These are phyloP conservation scores for Bombus waltoni DNA, from an alignment of 1,140 invertebrate species.

Conservation along the genomic window DNA sequence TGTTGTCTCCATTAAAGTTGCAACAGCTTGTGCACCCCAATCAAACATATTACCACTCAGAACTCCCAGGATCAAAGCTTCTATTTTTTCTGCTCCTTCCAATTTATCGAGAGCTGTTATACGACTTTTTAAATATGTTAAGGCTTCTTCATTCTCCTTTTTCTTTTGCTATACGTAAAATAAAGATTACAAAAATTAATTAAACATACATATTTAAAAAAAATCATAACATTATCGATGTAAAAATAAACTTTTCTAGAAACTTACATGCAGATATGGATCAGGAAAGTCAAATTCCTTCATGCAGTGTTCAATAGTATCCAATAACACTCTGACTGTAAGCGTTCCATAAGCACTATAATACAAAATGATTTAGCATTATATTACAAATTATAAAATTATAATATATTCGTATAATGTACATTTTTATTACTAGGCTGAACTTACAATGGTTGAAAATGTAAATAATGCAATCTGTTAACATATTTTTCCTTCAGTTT, in stretches of 20 bases:
- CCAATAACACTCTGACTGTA: constrained; percentile 93
- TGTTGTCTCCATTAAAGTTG: constrained; percentile 89
- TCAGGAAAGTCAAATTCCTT: constrained; percentile 96
- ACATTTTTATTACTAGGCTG: constrained; percentile 30
- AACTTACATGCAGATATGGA: constrained; percentile 91
- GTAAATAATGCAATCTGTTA: constrained; percentile 89
- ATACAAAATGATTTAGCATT: constrained; percentile 28
- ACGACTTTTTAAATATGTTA: constrained; percentile 82
- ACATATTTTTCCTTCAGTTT: constrained; percentile 94
- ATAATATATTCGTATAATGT: constrained; percentile 38
- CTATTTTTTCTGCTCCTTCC: constrained; percentile 82
- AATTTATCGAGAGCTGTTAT: constrained; percentile 84
- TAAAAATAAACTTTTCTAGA: constrained; percentile 79
- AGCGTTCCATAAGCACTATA: constrained; percentile 92
- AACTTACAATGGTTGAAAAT: constrained; percentile 91
- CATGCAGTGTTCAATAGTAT: constrained; percentile 95
- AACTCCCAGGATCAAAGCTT: constrained; percentile 85
- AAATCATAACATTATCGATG: constrained; percentile 19
- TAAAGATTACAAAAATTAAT: constrained; percentile 11
- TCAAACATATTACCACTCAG: constrained; percentile 97
- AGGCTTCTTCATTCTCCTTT: constrained; percentile 87
- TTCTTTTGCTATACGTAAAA: constrained; percentile 85
- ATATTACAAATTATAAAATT: neutral
- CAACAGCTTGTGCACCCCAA: constrained; percentile 96
- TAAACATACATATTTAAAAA: neutral